These are phyloP conservation scores for Parnassius orleans DNA, from an alignment of 2,888 invertebrate genomes.

Conservation along the genomic window DNA sequence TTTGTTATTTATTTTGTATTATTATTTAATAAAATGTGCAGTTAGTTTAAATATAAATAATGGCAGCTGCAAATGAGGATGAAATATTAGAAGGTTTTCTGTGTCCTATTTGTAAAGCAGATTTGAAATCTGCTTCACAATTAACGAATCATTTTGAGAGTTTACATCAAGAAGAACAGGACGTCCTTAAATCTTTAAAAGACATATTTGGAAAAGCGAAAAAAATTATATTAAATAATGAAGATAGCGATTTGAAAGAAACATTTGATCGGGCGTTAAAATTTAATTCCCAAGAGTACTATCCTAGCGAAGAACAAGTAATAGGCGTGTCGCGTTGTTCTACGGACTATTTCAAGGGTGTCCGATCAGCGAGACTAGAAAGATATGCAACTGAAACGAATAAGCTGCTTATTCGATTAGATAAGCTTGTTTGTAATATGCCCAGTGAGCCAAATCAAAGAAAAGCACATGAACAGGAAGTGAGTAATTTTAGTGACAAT, in stretches of 20 bases:
- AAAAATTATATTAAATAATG: constrained; percentile 90
- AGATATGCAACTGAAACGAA: constrained; percentile 97
- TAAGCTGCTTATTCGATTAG: constrained; percentile 95
- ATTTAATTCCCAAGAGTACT: constrained; percentile 61
- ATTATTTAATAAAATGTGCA: constrained; percentile 28
- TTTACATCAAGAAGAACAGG: constrained; percentile 92
- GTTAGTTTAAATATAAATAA: constrained; percentile 35
- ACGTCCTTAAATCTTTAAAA: constrained; percentile 89
- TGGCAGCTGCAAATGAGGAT: constrained; percentile 73
- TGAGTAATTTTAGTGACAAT: constrained; percentile 46
- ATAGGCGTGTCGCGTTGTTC: constrained; percentile 84
- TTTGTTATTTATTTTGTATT: no score
- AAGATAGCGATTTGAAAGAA: constrained; percentile 83
- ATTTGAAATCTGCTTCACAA: constrained; percentile 91
- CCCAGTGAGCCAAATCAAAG: constrained; percentile 86
- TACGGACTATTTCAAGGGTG: constrained; percentile 88
- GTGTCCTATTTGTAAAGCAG: constrained; percentile 96
- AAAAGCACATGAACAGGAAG: constrained; percentile 86
- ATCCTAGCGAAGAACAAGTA: constrained; percentile 76
- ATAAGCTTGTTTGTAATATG: constrained; percentile 92
- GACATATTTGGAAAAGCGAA: constrained; percentile 95
- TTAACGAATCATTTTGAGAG: constrained; percentile 94
- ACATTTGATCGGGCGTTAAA: constrained; percentile 79
- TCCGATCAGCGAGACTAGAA: constrained; percentile 85
- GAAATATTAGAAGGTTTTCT: constrained; percentile 95